These are phyloP conservation scores for Cololabis saira DNA, from an alignment of 2,113 vertebrate species.

Conservation along the genomic window DNA sequence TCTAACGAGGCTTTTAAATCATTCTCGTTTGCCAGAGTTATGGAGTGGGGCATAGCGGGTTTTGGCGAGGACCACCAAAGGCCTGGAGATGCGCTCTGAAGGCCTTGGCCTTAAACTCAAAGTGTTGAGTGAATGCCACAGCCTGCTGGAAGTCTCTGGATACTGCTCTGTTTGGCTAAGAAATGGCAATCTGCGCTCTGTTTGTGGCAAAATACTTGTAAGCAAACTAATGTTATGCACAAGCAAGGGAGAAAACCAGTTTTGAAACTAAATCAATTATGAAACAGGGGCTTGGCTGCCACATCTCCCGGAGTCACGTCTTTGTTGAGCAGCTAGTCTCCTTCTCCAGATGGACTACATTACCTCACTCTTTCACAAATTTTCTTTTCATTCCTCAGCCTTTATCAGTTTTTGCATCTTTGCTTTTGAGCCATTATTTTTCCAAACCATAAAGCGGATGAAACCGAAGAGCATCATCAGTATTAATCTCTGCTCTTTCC, in stretches of 20 bases:
- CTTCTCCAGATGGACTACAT: slow-evolving; percentile 69
- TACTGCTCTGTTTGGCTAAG: slow-evolving; percentile 29
- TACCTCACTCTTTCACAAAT: slow-evolving; percentile 62
- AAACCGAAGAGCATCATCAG: slow-evolving; percentile 46
- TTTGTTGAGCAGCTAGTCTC: slow-evolving; percentile 58
- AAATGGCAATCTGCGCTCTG: slow-evolving; percentile 44
- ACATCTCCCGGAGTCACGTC: slow-evolving; percentile 58
- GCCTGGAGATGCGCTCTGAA: slow-evolving; percentile 35
- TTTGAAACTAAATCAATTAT: slow-evolving; percentile 67
- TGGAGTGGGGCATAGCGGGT: slow-evolving; percentile 36
- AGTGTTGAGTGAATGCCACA: slow-evolving; percentile 9
- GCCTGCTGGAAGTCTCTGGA: slow-evolving; percentile 46
- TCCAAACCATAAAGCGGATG: slow-evolving; percentile 55
- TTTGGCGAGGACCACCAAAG: slow-evolving; percentile 45
- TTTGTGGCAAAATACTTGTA: slow-evolving; percentile 69
- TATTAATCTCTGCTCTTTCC: slow-evolving; percentile 6
- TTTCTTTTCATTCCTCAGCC: slow-evolving; percentile 62
- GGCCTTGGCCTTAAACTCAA: slow-evolving; percentile 22
- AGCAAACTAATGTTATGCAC: slow-evolving; percentile 60
- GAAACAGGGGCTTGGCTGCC: slow-evolving; percentile 54
- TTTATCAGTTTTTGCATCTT: slow-evolving; percentile 71
- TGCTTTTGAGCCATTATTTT: slow-evolving; percentile 58
- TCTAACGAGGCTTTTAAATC: slow-evolving; percentile 62
- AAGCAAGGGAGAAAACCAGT: slow-evolving; percentile 28
- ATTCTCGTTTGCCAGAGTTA: slow-evolving; percentile 58